phyloP scores from a whole-genome alignment of 2,113 vertebrate species.

The Xiphias gladius region DNA sequence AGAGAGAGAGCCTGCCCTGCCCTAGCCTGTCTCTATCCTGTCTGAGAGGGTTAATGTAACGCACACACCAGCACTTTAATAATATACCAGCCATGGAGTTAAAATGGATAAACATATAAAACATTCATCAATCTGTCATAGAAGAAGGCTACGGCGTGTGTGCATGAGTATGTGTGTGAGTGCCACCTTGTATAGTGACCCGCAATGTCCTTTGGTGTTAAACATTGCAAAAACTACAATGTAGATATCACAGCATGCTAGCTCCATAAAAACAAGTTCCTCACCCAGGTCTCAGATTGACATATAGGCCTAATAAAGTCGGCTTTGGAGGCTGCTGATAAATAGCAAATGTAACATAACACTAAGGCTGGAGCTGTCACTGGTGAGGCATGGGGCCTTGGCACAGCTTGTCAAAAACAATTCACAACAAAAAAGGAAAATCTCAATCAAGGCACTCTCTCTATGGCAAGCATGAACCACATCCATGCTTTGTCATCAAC shows the following conservation, averaged over 20 bases:
- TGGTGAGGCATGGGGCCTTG: slow-evolving; percentile 39
- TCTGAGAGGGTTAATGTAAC: slow-evolving; percentile 80
- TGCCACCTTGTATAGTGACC: slow-evolving; percentile 27
- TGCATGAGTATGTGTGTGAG: slow-evolving; percentile 25
- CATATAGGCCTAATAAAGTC: slow-evolving; percentile 43
- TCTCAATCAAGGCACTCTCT: slow-evolving; percentile 63
- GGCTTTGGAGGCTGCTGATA: slow-evolving; percentile 42
- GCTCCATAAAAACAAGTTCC: not conserved
- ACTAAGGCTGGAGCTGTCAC: slow-evolving; percentile 62
- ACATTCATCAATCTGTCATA: slow-evolving; percentile 79
- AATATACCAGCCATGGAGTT: slow-evolving; percentile 79
- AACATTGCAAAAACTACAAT: slow-evolving; percentile 23
- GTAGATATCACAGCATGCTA: slow-evolving; percentile 17
- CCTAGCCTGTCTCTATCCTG: slow-evolving; percentile 61
- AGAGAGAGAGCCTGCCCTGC: slow-evolving; percentile 47
- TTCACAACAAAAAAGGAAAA: slow-evolving; percentile 65
- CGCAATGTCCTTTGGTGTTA: not conserved
- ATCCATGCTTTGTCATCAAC: slow-evolving; percentile 40
- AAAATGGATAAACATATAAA: slow-evolving; percentile 85
- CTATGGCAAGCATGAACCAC: slow-evolving; percentile 23
- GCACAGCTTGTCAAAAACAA: slow-evolving; percentile 69
- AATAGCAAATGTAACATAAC: slow-evolving; percentile 63
- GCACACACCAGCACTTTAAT: slow-evolving; percentile 75
- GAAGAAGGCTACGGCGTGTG: slow-evolving; percentile 44
- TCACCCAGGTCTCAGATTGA: slow-evolving; percentile 25